Conservation (phyloP, 2,888 invertebrate species). For the Carabus problematicus region DNA sequence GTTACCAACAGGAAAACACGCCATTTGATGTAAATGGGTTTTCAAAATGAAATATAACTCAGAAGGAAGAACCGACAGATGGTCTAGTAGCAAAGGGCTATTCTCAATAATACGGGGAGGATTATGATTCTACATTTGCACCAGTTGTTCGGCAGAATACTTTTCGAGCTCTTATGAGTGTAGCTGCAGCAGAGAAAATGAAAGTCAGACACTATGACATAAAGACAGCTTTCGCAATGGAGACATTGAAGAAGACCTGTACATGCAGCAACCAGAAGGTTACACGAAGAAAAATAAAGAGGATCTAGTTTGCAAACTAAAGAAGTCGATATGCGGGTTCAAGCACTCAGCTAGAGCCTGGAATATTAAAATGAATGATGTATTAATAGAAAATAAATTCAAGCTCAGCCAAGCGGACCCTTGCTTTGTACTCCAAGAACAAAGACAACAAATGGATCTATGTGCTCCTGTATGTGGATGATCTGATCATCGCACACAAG, state of each 20-base stretch:
- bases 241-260: slow-evolving; percentile 42
- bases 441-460: not conserved
- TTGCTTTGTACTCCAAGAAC: slow-evolving; percentile 2
- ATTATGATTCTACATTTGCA: slow-evolving; percentile 52
- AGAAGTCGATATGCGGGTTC: slow-evolving; percentile 14
- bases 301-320: slow-evolving; percentile 17
- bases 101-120: slow-evolving; percentile 48
- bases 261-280: slow-evolving; percentile 21
- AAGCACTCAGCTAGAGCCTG: slow-evolving; percentile 4
- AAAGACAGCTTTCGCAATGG: slow-evolving; percentile 48
- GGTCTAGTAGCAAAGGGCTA: slow-evolving; percentile 50
- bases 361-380: not conserved
- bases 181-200: slow-evolving; percentile 46
- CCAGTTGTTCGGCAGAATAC: slow-evolving; percentile 48
- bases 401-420: slow-evolving; percentile 1
- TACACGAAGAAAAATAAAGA: slow-evolving; percentile 15
- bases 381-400: not conserved
- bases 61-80: slow-evolving; percentile 47
- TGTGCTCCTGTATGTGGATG: slow-evolving; percentile 1
- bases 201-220: slow-evolving; percentile 3
- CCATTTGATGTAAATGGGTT: slow-evolving; percentile 47
- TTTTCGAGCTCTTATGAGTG: slow-evolving; percentile 46
- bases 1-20: slow-evolving; percentile 43
- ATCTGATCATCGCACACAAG: not conserved
- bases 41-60: too few species aligned